phyloP scores from a whole-genome alignment of 2,888 invertebrate species.

The Papilio elwesi region DNA sequence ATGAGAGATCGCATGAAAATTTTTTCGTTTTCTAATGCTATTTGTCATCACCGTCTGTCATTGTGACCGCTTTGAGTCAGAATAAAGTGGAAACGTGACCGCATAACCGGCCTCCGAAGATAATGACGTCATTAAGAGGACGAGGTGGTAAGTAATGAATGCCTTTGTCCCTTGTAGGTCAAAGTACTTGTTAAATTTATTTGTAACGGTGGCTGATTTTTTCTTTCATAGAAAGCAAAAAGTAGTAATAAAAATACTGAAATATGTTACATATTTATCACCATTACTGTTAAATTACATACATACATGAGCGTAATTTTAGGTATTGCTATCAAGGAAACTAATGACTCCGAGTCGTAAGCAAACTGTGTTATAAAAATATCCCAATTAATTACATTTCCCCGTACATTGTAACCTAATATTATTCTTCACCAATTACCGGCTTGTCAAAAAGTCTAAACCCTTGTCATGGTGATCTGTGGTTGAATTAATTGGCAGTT shows the following conservation, averaged over 20 bases:
- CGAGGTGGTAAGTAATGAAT: slow-evolving; percentile 43
- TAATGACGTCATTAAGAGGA: slow-evolving; percentile 79
- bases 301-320: too few species aligned
- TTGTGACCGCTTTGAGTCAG: slow-evolving; percentile 37
- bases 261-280: neutral
- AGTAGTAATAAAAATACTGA: neutral
- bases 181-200: slow-evolving; percentile 43
- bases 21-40: slow-evolving; percentile 26
- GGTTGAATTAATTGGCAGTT: slow-evolving; percentile 37
- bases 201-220: slow-evolving; percentile 38
- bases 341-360: too few species aligned
- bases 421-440: slow-evolving; percentile 36
- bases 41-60: slow-evolving; percentile 34
- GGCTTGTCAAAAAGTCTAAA: slow-evolving; percentile 33
- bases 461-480: slow-evolving; percentile 38
- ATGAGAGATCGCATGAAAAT: slow-evolving; percentile 24
- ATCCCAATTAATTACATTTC: slow-evolving; percentile 15
- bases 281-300: neutral
- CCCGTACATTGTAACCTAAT: slow-evolving; percentile 12
- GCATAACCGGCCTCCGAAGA: slow-evolving; percentile 60
- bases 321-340: too few species aligned
- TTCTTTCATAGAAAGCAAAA: neutral
- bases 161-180: slow-evolving; percentile 44
- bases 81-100: slow-evolving; percentile 68
- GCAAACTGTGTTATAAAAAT: neutral